phyloP scores from a whole-genome alignment of 2,113 vertebrate genomes.

The Triplophysa tibetana region DNA sequence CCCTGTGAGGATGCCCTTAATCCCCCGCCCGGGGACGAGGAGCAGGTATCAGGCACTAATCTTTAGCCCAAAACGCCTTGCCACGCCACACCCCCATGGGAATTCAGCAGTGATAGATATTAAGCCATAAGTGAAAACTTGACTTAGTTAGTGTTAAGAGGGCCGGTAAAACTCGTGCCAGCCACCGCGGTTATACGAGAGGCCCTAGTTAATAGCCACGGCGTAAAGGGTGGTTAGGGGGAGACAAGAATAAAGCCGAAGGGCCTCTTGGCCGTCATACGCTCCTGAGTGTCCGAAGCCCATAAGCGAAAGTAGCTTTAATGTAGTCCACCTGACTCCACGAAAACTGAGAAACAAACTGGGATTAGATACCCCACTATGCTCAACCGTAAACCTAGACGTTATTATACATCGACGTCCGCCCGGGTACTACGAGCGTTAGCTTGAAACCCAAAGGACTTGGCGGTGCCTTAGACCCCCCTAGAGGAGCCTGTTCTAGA shows the following conservation, averaged over 20 bases:
- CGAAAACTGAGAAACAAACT: conserved; percentile 61
- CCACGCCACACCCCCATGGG: conserved; percentile 61
- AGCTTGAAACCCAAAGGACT: conserved; percentile 67
- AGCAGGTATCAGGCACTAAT: conserved; percentile 59
- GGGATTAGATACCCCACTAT: conserved; percentile 68
- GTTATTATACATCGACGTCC: conserved; percentile 8
- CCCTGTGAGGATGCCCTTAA: conserved; percentile 58
- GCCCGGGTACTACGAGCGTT: conserved; percentile 60
- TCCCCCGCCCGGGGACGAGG: conserved; percentile 30
- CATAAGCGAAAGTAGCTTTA: conserved; percentile 57
- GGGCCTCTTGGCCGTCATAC: conserved; percentile 47
- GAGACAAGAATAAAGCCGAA: conserved; percentile 44
- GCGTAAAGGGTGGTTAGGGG: conserved; percentile 62
- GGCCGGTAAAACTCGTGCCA: conserved; percentile 62
- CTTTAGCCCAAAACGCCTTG: conserved; percentile 58
- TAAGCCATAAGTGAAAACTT: conserved; percentile 59
- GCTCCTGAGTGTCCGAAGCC: not conserved
- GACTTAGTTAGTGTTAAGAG: conserved; percentile 51
- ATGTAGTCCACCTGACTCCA: conserved; percentile 42
- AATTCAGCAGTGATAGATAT: conserved; percentile 59
- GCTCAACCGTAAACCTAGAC: conserved; percentile 57
- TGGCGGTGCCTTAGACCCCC: conserved; percentile 60
- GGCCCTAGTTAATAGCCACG: conserved; percentile 47
- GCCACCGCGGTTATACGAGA: conserved; percentile 65
- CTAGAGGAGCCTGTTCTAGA: conserved; percentile 66